phyloP scores from a whole-genome alignment of 2,797 vertebrate genomes.

The Sparus aurata region DNA sequence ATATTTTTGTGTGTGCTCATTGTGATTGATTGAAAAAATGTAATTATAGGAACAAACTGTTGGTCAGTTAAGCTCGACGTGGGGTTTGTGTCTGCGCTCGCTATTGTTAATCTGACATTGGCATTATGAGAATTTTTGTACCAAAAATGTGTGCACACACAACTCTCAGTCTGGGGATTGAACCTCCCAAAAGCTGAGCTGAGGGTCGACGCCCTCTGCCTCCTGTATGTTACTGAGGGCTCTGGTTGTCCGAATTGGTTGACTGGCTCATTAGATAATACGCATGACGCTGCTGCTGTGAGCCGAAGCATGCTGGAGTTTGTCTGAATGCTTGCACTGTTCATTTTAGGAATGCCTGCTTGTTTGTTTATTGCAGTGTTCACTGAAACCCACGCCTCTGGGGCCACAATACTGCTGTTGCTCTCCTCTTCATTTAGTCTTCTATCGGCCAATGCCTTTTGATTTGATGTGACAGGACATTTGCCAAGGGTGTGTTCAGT shows the following conservation, averaged over 20 bases:
- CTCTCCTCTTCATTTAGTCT: constrained; percentile 42
- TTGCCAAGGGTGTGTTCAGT: constrained; percentile 37
- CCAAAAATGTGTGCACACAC: constrained; percentile 27
- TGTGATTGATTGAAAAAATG: background rate
- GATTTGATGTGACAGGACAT: constrained; percentile 41
- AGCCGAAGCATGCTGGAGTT: constrained; percentile 78
- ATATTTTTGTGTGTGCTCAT: constrained; percentile 47
- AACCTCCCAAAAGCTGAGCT: constrained; percentile 10
- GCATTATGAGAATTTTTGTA: constrained; percentile 24
- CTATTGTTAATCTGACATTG: constrained; percentile 17
- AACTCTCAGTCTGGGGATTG: constrained; percentile 20
- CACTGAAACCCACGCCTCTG: constrained; percentile 36
- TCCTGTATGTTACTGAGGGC: constrained; percentile 12
- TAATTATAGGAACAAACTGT: constrained; percentile 30
- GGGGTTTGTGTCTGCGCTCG: constrained; percentile 34
- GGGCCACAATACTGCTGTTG: constrained; percentile 32
- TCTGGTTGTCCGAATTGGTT: constrained; percentile 27
- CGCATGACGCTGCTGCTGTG: constrained; percentile 72
- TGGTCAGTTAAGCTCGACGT: constrained; percentile 32
- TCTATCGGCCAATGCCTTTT: constrained; percentile 56
- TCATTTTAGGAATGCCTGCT: constrained; percentile 65
- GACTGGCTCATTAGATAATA: constrained; percentile 48
- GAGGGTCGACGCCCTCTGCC: background rate
- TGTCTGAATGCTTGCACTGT: constrained; percentile 60
- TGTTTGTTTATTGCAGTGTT: constrained; percentile 58